Percentiles rank a stretch among this genome's conserved stretches.
Conservation (phyloP, 1,140 invertebrate genomes). For the Pogonognathellus flavescens region DNA sequence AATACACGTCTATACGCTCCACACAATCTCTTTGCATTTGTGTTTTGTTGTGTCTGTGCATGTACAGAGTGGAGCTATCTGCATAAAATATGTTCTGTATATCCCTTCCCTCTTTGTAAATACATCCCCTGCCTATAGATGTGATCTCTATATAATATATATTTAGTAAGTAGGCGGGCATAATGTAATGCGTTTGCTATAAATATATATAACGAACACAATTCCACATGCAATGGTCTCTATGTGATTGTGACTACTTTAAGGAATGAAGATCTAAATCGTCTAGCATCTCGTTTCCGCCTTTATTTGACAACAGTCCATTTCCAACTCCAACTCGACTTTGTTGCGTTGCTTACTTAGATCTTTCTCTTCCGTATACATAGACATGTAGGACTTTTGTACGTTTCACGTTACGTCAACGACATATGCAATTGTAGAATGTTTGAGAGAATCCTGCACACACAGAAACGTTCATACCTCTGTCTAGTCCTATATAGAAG, state of each 20-base stretch:
- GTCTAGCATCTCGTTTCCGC: conserved; percentile 41
- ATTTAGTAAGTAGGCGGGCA: not conserved
- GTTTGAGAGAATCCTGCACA: not conserved
- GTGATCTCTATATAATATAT: no score
- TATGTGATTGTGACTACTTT: not conserved
- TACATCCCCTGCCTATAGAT: no score
- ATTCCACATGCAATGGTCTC: not conserved
- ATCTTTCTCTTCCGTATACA: not conserved
- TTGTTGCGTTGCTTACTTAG: not conserved
- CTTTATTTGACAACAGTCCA: conserved; percentile 42
- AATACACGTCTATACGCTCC: not conserved
- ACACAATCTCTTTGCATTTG: not conserved
- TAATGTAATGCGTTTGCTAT: not conserved
- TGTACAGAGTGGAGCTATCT: not conserved
- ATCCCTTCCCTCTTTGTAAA: no score
- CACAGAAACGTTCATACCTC: not conserved
- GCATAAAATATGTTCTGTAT: not conserved
- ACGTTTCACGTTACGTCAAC: not conserved
- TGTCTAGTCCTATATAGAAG: not conserved
- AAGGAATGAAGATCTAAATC: conserved; percentile 47
- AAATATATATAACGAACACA: not conserved
- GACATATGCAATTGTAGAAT: no score
- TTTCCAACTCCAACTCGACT: conserved; percentile 6
- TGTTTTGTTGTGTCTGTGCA: not conserved
- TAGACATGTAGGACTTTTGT: not conserved